Evolutionary conservation across 1,140 invertebrate genomes (phyloP).

Genomic region (Stegodyphus dumicola): DNA sequence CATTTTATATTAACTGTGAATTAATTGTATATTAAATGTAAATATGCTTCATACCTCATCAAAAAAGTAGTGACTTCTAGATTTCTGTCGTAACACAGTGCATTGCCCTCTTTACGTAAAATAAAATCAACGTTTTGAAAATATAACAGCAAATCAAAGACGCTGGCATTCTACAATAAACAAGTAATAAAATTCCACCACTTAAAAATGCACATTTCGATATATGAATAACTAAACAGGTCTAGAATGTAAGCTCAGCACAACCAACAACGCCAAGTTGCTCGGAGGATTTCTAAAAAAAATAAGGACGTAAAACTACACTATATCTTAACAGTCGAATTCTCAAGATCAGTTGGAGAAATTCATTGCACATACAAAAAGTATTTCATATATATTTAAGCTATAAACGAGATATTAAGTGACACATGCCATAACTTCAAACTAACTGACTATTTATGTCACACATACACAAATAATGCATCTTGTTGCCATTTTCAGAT

Average conservation of each 20-base stretch:
- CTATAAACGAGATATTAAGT: background rate
- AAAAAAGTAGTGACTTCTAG: background rate
- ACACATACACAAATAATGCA: slow-evolving; percentile 34
- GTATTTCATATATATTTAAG: background rate
- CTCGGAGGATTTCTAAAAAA: too few relatives aligned
- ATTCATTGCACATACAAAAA: too few relatives aligned
- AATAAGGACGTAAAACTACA: too few relatives aligned
- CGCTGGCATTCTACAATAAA: background rate
- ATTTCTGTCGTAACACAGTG: background rate
- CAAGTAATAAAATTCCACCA: background rate
- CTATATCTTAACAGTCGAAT: too few relatives aligned
- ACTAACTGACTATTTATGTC: background rate
- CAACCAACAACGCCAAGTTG: too few relatives aligned
- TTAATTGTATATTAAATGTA: too few relatives aligned
- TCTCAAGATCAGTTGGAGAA: too few relatives aligned
- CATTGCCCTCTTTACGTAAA: slow-evolving; percentile 11
- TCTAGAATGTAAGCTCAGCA: too few relatives aligned
- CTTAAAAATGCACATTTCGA: background rate
- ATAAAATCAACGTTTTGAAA: background rate
- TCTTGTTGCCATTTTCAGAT: slow-evolving; percentile 9
- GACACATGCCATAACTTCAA: background rate
- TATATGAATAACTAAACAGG: background rate
- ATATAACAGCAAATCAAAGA: background rate
- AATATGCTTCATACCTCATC: background rate
- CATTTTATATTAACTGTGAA: too few relatives aligned